Conservation (phyloP, 2,113 vertebrate species). For the Aegithalos caudatus region DNA sequence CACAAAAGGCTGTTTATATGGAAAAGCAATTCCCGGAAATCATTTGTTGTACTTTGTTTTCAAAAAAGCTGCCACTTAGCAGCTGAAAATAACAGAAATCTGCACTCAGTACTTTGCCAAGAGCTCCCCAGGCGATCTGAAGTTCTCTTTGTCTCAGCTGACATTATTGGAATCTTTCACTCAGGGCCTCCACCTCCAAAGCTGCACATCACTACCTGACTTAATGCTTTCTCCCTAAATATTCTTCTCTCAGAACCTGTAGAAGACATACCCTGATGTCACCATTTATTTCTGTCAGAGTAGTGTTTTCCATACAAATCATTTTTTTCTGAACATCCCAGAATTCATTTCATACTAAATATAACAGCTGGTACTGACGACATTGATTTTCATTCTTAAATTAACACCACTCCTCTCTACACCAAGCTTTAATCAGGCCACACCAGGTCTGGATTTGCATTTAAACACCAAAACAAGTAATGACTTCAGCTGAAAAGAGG, state of each 20-base stretch:
- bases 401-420: background rate
- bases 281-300: background rate
- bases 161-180: background rate
- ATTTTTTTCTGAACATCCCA: background rate
- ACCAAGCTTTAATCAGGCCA: background rate
- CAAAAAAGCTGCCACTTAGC: conserved; percentile 6
- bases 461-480: background rate
- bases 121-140: background rate
- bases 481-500: background rate
- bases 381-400: background rate
- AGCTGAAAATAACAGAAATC: background rate
- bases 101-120: background rate
- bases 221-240: background rate
- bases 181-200: background rate
- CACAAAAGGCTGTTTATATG: background rate
- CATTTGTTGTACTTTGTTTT: background rate
- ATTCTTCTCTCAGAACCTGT: background rate
- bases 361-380: background rate
- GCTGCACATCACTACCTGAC: background rate
- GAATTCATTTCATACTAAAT: background rate
- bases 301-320: background rate
- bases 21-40: background rate
- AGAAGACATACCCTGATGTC: background rate
- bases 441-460: background rate
- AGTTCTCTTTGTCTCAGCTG: background rate